Conservation (phyloP, 1,140 invertebrate genomes). For the Agrypnia vestita region DNA sequence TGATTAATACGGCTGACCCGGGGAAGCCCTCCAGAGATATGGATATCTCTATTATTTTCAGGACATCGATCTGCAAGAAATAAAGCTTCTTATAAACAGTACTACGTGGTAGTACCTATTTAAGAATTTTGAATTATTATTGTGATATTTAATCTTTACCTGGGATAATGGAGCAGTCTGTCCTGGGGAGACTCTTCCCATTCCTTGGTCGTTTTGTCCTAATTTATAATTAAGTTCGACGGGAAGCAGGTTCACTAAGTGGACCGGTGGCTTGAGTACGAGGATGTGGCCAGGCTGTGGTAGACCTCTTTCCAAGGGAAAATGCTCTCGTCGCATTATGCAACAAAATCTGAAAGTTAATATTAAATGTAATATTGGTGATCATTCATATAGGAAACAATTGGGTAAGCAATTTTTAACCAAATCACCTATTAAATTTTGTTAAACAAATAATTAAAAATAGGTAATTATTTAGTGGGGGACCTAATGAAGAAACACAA, state of each 20-base stretch:
- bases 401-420: not conserved
- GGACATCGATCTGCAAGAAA: slow-evolving; percentile 78
- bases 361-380: not conserved
- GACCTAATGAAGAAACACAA: no score
- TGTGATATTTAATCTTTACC: slow-evolving; percentile 32
- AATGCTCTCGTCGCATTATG: slow-evolving; percentile 85
- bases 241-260: slow-evolving; percentile 85
- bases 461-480: no score
- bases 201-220: slow-evolving; percentile 49
- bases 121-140: no score
- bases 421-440: no score
- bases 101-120: no score
- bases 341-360: slow-evolving; percentile 81
- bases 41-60: slow-evolving; percentile 80
- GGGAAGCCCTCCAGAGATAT: slow-evolving; percentile 90
- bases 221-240: slow-evolving; percentile 81
- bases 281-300: slow-evolving; percentile 89
- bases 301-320: slow-evolving; percentile 78
- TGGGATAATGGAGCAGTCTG: slow-evolving; percentile 64
- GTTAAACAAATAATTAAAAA: no score
- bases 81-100: slow-evolving; percentile 11
- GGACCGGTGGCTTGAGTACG: slow-evolving; percentile 86
- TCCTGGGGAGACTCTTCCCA: slow-evolving; percentile 62
- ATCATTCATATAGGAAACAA: no score
- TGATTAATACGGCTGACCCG: slow-evolving; percentile 76